Evolutionary conservation across 1,140 invertebrate species (phyloP).

Genomic region (Chionoecetes opilio): DNA sequence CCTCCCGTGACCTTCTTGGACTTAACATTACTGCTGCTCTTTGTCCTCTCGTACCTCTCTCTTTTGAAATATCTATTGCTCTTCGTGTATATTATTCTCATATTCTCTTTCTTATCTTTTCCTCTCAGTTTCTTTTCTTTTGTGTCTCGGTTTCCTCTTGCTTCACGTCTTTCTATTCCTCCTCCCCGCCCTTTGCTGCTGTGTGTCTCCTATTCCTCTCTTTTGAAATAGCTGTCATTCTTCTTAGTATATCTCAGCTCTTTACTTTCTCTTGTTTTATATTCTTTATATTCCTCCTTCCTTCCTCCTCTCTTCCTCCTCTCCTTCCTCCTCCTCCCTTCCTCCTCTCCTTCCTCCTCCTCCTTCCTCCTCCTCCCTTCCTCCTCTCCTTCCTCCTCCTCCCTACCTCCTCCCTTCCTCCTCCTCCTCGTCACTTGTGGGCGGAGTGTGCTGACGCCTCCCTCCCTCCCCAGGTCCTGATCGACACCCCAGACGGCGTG

Average conservation of each 20-base stretch:
- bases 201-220: too few relatives aligned
- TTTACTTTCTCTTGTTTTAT: not conserved
- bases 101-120: not conserved
- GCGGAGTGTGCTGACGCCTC: not conserved
- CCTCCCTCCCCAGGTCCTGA: conserved; percentile 66
- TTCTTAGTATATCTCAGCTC: not conserved
- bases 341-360: not conserved
- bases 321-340: not conserved
- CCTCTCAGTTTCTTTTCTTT: too few relatives aligned
- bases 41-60: too few relatives aligned
- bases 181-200: not conserved
- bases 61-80: not conserved
- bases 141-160: too few relatives aligned
- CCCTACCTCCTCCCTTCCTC: not conserved
- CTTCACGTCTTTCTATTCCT: not conserved
- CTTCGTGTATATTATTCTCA: not conserved
- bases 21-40: too few relatives aligned
- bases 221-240: not conserved
- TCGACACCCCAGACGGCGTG: conserved; percentile 68
- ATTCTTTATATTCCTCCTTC: not conserved
- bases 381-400: not conserved
- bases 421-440: not conserved
- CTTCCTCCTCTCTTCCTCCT: not conserved
- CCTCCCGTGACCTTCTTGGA: too few relatives aligned
- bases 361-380: conserved; percentile 10